Percentiles rank a stretch among this genome's conserved stretches.
Evolutionary conservation across 2,888 invertebrate genomes (phyloP).

Genomic region (Neoitamus cyanurus): DNA sequence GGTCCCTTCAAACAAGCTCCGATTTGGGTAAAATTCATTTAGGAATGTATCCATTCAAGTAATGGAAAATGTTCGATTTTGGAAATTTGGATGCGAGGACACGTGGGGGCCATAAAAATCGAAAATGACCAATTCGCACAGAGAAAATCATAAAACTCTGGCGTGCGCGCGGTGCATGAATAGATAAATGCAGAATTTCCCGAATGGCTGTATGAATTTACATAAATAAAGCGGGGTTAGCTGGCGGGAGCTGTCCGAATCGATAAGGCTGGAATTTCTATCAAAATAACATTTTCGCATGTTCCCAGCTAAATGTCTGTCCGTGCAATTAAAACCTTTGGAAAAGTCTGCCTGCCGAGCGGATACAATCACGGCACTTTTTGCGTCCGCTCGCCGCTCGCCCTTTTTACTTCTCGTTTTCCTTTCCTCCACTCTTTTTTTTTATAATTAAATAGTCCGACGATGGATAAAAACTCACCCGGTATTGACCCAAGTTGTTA

Average conservation of each 20-base stretch:
- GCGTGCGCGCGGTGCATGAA: background rate
- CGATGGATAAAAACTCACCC: conserved; percentile 73
- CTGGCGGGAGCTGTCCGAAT: background rate
- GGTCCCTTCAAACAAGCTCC: background rate
- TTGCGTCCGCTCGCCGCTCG: background rate
- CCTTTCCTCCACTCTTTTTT: background rate
- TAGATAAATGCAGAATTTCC: conserved; percentile 5
- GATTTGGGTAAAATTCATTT: background rate
- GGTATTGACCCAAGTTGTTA: conserved; percentile 87
- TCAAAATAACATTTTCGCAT: background rate
- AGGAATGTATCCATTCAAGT: background rate
- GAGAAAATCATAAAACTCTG: background rate
- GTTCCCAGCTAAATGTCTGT: background rate
- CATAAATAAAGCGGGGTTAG: background rate
- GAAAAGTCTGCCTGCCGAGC: background rate
- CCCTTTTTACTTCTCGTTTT: background rate
- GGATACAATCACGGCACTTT: background rate
- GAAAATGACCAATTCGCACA: background rate
- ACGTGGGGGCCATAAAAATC: background rate
- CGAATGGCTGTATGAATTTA: background rate
- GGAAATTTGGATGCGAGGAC: background rate
- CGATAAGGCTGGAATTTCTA: background rate
- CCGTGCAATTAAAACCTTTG: background rate
- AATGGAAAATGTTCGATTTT: background rate
- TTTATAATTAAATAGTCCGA: background rate